Base-by-base conservation (phyloP, 2,888 invertebrate species). In the Azorinus chamasolen region DNA sequence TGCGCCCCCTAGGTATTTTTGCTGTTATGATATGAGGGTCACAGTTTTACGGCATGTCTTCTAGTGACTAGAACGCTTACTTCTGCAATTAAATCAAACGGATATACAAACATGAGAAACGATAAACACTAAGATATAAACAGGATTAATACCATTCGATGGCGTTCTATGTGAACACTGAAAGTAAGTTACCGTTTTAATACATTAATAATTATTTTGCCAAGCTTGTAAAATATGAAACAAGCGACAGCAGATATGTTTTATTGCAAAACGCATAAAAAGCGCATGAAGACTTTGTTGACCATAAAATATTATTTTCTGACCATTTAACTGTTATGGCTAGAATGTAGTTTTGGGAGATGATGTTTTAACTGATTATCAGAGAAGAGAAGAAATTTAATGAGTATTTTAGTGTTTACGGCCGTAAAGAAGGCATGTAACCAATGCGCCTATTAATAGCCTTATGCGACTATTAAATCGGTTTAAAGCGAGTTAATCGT, bases 401-500 rank as follows among this genome's bases (percentile, higher is more conserved):
- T 77, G 76, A 66, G 72, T 25, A 32, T 73, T 80, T 80, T 80
- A 80, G 69, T 59, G 80, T 80, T 80, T 62, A 37, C 46, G 59
- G 53, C 58, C 46, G 66, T 73, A 70, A 66, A 70, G 62, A 73
- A 63, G 46, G 59, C 43, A 57, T 37, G 66, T 59, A 73, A 53
- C 25, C 59, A 69, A 70, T 65, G 65, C 66, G 63, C 27, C 46
- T 45, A 50, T 51, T 80, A 69, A 78, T 80, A 53, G 68, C 76
- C 73, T 65, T 76, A 66, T 80, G 75, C 65, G 76, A 65, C 80
- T 76, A 80, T 80, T 75, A 80, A 80, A 75, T 70, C 62, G 76
- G 73, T 80, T 77, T 80, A 70, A 80, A 74, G 53, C 43, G 24
- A 27, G 61, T 75, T 81, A 81, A 81, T 74, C 75, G 74, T 45